Percentiles rank a stretch among this genome's conserved stretches.
These are phyloP conservation scores for Adelognathus sp. DNA, from an alignment of 2,888 invertebrate species.

Conservation along the genomic window DNA sequence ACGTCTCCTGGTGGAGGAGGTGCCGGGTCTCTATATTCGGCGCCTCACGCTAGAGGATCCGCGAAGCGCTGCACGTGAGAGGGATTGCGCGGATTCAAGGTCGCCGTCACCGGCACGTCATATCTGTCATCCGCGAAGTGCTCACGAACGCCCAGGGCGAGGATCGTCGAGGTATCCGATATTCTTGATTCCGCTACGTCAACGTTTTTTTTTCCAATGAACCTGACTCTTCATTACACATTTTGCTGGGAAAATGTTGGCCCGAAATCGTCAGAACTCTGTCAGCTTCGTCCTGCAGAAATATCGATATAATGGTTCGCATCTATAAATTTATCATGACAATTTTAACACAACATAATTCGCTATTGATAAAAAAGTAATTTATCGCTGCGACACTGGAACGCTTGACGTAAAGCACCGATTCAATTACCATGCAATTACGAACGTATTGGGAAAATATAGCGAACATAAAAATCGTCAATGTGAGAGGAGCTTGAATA, in stretches of 20 bases:
- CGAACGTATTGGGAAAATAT: no score
- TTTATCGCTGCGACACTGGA: no score
- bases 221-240: background rate
- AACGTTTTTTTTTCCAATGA: background rate
- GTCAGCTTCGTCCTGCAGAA: background rate
- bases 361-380: no score
- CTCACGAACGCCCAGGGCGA: constrained; percentile 72
- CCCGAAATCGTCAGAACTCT: background rate
- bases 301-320: no score
- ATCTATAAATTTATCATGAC: background rate
- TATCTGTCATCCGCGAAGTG: constrained; percentile 76
- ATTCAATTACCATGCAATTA: no score
- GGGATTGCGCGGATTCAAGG: constrained; percentile 73
- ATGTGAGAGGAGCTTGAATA: no score
- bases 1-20: constrained; percentile 77
- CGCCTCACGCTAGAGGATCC: constrained; percentile 79
- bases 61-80: constrained; percentile 67
- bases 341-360: no score
- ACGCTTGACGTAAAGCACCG: no score
- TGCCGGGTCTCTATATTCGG: constrained; percentile 78
- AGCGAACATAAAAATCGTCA: no score
- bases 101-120: constrained; percentile 73
- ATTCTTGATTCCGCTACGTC: no score
- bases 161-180: constrained; percentile 68
- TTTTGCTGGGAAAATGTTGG: background rate